Evolutionary conservation across 92 coral and sea anemone genomes (phyloP), one percentile per base, ranked within the genome.

Genomic region (Montipora capitata): DNA sequence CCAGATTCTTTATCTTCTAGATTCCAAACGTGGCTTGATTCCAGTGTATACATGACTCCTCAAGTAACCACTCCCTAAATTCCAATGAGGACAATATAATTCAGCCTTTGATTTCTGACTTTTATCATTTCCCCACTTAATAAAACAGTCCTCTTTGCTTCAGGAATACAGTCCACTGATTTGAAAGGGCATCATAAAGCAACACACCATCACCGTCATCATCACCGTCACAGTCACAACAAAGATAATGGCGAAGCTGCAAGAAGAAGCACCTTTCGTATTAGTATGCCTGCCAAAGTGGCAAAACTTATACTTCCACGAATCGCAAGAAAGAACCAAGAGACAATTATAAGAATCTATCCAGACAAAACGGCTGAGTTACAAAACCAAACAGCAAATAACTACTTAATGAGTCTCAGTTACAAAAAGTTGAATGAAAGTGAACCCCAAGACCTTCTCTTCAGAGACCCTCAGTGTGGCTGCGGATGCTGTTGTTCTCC

Each of bases 401-500:
- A 83, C 35, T 70, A 80, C 58, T 43, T 89, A 81, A 61, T 93
- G 40, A 93, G 90, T 72, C 91, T 93, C 35, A 86, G 91, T 18
- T 92, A 93, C 78, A 93, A 90, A 67, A 77, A 63, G 39, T 77
- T 83, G 15, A 68, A 79, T 72, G 88, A 73, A 10, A 64, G 10
- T 6, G 42, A 61, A 7, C 66, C 71, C 16, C 41, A 67, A 4
- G 58, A 72, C 57, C 16, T 1, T 9, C 13, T n/a, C 18, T 16
- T 4, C 15, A 73, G 15, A 69, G 74, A 69, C 52, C 20, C 20
- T 48, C 61, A 54, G 10, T 73, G 77, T 45, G 13, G 38, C 8
- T 59, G 77, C 13, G 96, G 89, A 15, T 89, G 95, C 71, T 92
- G 95, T 35, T 93, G 96, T 72, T 93, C 91, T 64, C 91, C 95